A percentile compares a stretch with the other conserved stretches of the same genome.
These are phyloP conservation scores for Galeruca laticollis DNA, from an alignment of 2,888 invertebrate genomes.

Conservation along the genomic window DNA sequence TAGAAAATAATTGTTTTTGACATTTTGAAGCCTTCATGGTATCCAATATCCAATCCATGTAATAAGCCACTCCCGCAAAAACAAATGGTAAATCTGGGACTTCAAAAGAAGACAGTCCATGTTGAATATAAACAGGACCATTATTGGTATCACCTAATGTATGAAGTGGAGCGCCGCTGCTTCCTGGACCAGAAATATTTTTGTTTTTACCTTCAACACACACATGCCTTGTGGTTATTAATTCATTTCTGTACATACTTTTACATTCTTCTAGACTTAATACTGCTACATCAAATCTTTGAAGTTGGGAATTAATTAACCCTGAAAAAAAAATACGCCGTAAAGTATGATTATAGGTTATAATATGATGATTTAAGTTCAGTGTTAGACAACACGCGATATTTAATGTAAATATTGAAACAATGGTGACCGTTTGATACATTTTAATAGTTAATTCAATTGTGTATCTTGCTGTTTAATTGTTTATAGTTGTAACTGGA, in stretches of 20 bases:
- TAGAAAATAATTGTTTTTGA: no score
- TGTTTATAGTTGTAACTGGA: no score
- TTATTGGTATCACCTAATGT: constrained; percentile 61
- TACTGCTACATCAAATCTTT: constrained; percentile 65
- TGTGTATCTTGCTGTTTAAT: no score
- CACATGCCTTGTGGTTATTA: constrained; percentile 66
- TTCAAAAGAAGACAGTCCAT: constrained; percentile 71
- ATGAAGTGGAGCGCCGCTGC: constrained; percentile 78
- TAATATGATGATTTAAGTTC: no score
- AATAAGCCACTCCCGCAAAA: constrained; percentile 75
- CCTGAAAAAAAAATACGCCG: constrained; percentile 57
- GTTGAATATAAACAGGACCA: constrained; percentile 70
- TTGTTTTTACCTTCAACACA: constrained; percentile 77
- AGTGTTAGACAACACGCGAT: no score
- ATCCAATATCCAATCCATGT: constrained; percentile 51
- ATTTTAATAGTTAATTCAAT: no score
- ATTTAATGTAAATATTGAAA: no score
- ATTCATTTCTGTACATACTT: constrained; percentile 53
- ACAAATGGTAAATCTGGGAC: constrained; percentile 73
- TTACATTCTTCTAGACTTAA: constrained; percentile 57
- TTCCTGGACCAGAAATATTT: constrained; percentile 76
- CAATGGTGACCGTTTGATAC: no score
- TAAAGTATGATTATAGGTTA: no score
- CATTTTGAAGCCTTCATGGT: constrained; percentile 17
- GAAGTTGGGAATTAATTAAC: constrained; percentile 58